Evolutionary conservation across 2,113 vertebrate species (phyloP).

Genomic region (Chrysemys picta): DNA sequence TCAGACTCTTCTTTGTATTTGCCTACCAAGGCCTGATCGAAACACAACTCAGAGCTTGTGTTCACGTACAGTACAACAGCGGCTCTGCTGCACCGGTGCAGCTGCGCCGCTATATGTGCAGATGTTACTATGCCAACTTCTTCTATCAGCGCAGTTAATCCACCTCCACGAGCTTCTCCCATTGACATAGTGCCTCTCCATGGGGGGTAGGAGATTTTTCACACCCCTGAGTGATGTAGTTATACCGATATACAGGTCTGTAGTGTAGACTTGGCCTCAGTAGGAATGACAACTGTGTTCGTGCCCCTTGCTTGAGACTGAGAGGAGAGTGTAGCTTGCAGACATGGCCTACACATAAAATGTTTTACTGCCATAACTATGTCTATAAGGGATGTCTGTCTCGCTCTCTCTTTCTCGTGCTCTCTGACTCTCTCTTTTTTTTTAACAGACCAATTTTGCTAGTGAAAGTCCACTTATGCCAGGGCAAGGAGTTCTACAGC

Average conservation of each 20-base stretch:
- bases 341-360: not conserved
- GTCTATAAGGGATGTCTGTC: not conserved
- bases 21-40: rapidly evolving
- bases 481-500: not conserved
- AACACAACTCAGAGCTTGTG: not conserved
- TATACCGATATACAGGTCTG: not conserved
- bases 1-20: rapidly evolving
- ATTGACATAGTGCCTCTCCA: too few species aligned
- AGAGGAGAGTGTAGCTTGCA: not conserved
- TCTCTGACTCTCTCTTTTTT: not conserved
- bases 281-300: not conserved
- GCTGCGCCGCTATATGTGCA: not conserved
- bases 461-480: not conserved
- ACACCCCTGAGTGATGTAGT: not conserved
- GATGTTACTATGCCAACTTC: not conserved
- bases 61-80: not conserved
- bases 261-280: not conserved
- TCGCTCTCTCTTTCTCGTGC: not conserved
- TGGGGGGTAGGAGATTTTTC: not conserved
- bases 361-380: not conserved
- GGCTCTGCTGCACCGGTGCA: too few species aligned
- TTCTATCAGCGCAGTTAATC: not conserved
- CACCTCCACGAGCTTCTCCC: not conserved
- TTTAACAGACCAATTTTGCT: not conserved
- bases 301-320: not conserved